Evolutionary conservation across 2,113 vertebrate genomes (phyloP).

Genomic region (Rhea americana): DNA sequence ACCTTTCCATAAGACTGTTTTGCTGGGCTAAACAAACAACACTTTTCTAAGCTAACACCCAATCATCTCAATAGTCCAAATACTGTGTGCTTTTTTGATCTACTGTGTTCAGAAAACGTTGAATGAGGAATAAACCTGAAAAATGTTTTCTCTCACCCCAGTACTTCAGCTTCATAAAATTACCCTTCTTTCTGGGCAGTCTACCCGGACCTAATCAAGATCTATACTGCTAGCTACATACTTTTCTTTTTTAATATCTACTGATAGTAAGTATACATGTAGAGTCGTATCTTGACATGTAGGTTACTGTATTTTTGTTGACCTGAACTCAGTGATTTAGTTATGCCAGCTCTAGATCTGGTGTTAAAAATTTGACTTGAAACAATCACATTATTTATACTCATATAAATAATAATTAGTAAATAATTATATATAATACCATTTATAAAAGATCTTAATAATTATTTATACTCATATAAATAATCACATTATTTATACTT

Average conservation of each 20-base stretch:
- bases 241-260: neutral
- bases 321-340: neutral
- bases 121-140: neutral
- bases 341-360: neutral
- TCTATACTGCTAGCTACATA: neutral
- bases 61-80: neutral
- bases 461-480: no score
- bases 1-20: neutral
- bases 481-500: neutral
- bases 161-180: neutral
- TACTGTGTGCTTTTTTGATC: neutral
- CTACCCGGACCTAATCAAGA: neutral
- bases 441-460: no score
- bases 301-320: fast-evolving
- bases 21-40: neutral
- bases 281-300: neutral
- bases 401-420: no score
- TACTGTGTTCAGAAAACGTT: neutral
- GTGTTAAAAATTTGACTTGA: neutral
- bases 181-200: neutral
- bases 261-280: neutral
- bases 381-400: neutral
- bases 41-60: neutral
- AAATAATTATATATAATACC: no score
- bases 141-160: neutral